Evolutionary conservation across 2,888 invertebrate species (phyloP).

Genomic region (Spisula solida): DNA sequence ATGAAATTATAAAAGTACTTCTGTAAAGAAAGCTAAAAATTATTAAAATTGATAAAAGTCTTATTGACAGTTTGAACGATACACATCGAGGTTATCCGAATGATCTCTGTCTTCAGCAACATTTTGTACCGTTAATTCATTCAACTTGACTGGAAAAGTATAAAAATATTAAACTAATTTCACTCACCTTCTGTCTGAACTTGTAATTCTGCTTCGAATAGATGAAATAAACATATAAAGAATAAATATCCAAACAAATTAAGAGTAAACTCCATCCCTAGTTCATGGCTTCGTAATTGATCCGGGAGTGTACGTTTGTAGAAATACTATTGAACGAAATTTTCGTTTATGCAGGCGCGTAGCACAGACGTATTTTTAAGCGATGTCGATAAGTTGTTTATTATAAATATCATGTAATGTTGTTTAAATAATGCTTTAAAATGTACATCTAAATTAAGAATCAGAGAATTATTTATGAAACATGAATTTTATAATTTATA

Average conservation of each 20-base stretch:
- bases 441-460: no score
- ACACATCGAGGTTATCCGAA: neutral
- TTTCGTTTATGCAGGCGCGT: neutral
- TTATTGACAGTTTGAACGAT: neutral
- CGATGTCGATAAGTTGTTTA: no score
- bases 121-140: neutral
- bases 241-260: conserved; percentile 8
- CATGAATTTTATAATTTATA: no score
- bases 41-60: neutral
- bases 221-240: neutral
- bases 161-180: neutral
- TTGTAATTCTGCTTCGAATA: neutral
- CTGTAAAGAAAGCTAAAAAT: no score
- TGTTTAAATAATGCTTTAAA: no score
- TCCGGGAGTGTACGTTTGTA: neutral
- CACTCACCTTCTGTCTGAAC: neutral
- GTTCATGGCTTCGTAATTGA: conserved; percentile 23
- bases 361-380: neutral
- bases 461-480: no score
- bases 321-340: conserved; percentile 4
- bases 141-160: neutral
- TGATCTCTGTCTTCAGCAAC: neutral
- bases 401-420: no score
- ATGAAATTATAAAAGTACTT: no score
- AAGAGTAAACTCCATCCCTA: conserved; percentile 13